These are phyloP conservation scores for Trematocara nigrifrons DNA, from an alignment of 2,113 vertebrate species.

Conservation along the genomic window DNA sequence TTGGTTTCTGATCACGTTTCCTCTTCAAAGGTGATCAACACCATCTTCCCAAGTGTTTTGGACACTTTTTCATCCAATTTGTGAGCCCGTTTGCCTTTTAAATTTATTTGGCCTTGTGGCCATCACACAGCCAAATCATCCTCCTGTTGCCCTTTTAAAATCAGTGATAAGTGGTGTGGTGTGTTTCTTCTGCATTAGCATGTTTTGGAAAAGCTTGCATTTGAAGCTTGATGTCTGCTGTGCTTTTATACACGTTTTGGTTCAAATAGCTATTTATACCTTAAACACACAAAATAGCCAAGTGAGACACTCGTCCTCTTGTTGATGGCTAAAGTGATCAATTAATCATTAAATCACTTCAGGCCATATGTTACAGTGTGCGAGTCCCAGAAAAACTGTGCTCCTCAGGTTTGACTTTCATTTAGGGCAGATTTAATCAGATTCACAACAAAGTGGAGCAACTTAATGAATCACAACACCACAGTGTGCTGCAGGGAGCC, in stretches of 20 bases:
- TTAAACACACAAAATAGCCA: neutral
- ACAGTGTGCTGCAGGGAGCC: constrained; percentile 1
- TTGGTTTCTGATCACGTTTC: neutral
- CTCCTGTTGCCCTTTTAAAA: neutral
- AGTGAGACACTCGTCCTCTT: neutral
- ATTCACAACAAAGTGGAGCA: constrained; percentile 21
- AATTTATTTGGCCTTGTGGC: neutral
- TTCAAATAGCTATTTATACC: neutral
- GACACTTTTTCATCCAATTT: neutral
- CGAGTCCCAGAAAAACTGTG: neutral
- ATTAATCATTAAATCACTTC: neutral
- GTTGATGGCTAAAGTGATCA: neutral
- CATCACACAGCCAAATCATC: neutral
- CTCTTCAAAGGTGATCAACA: fast-evolving
- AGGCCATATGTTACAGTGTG: neutral
- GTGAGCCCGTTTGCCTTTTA: neutral
- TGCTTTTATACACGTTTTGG: neutral
- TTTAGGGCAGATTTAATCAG: constrained; percentile 9
- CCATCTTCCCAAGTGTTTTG: neutral
- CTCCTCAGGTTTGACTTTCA: neutral
- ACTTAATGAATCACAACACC: constrained; percentile 30
- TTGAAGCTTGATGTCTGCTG: neutral
- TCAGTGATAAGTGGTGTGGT: neutral
- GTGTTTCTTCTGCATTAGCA: neutral
- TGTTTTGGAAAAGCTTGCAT: neutral